phyloP scores from a whole-genome alignment of 2,888 invertebrate species.

The Poecilus cupreus region DNA sequence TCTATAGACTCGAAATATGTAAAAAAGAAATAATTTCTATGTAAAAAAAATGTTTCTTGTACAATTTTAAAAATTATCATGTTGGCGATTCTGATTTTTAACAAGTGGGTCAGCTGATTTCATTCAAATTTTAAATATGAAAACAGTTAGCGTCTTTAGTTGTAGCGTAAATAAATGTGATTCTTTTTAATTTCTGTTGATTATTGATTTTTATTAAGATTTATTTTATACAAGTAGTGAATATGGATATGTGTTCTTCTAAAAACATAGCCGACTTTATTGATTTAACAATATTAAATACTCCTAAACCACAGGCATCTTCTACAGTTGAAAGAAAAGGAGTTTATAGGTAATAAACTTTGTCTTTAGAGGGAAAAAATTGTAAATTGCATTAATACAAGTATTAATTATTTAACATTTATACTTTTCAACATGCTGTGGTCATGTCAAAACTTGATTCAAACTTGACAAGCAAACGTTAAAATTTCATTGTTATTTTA shows the following conservation, averaged over 20 bases:
- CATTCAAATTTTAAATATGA: constrained; percentile 26
- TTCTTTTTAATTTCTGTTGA: not conserved
- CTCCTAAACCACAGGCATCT: constrained; percentile 71
- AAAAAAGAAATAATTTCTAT: not conserved
- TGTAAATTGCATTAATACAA: not conserved
- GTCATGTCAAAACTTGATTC: not conserved
- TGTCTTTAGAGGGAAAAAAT: not conserved
- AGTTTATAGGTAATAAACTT: constrained; percentile 12
- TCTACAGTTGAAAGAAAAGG: constrained; percentile 71
- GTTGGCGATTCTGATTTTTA: not conserved
- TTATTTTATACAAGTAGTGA: not conserved
- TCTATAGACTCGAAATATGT: too few relatives aligned
- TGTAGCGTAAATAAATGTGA: not conserved
- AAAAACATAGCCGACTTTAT: constrained; percentile 62
- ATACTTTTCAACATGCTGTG: too few relatives aligned
- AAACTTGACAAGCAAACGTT: not conserved
- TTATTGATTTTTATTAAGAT: not conserved
- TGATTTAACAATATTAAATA: constrained; percentile 68
- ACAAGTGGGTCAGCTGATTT: constrained; percentile 6
- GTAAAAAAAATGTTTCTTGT: not conserved
- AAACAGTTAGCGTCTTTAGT: not conserved
- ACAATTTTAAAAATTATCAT: not conserved
- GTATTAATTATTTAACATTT: too few relatives aligned
- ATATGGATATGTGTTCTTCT: not conserved
- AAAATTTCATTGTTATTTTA: not conserved